Percentiles rank a stretch among this genome's conserved stretches.
Conservation (phyloP, 2,888 invertebrate species). For the Gandaritis pyraliata region DNA sequence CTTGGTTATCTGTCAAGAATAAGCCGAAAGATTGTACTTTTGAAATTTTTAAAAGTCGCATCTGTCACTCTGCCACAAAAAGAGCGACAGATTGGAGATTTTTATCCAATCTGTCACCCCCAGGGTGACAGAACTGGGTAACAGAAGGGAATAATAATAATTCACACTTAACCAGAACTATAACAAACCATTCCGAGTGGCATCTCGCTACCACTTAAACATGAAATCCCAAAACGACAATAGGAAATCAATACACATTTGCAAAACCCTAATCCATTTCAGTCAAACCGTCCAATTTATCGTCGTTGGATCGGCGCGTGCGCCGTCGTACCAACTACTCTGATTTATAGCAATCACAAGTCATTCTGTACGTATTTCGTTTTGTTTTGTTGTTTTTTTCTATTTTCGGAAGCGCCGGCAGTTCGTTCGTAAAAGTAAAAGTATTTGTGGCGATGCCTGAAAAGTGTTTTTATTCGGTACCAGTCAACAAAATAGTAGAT, state of each 20-base stretch:
- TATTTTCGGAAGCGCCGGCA: slow-evolving; percentile 26
- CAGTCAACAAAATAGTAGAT: too few relatives aligned
- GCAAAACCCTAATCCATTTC: slow-evolving; percentile 12
- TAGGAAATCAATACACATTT: slow-evolving; percentile 11
- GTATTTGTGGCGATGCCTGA: slow-evolving; percentile 6
- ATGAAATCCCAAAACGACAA: background rate
- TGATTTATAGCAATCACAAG: slow-evolving; percentile 28
- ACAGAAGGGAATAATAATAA: too few relatives aligned
- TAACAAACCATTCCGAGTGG: background rate
- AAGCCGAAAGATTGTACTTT: too few relatives aligned
- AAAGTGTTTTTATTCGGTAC: background rate
- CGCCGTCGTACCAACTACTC: slow-evolving; percentile 22
- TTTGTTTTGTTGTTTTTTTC: slow-evolving; percentile 19
- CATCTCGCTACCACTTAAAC: background rate
- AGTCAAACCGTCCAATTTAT: slow-evolving; percentile 23
- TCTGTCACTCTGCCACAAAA: too few relatives aligned
- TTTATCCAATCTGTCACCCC: too few relatives aligned
- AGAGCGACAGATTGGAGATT: too few relatives aligned
- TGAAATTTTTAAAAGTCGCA: too few relatives aligned
- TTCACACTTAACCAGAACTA: too few relatives aligned
- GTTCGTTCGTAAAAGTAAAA: too few relatives aligned
- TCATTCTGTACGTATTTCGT: slow-evolving; percentile 33
- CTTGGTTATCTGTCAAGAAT: too few relatives aligned
- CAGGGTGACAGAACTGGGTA: too few relatives aligned
- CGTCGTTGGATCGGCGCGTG: slow-evolving; percentile 22